Percentiles rank a stretch among this genome's conserved stretches.
Conservation (phyloP, 2,113 vertebrate species). For the Ceyx margarethae region DNA sequence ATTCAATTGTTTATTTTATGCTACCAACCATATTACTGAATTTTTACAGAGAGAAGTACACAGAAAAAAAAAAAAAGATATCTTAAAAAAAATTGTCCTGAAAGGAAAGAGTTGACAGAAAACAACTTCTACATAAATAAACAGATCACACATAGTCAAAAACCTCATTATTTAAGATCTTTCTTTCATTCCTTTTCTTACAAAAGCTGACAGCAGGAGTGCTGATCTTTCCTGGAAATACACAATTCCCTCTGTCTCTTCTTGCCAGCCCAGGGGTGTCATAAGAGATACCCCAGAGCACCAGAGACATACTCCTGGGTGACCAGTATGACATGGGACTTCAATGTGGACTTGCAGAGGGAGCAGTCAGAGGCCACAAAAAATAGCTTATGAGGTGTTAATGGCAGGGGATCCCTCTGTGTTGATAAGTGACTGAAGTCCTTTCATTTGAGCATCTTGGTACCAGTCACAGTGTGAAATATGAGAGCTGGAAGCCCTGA, state of each 20-base stretch:
- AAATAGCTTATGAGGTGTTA: not conserved
- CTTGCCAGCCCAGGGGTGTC: not conserved
- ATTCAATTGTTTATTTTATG: not conserved
- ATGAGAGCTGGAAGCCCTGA: not conserved
- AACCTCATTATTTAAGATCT: not conserved
- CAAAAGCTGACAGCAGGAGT: not conserved
- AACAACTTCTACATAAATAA: not conserved
- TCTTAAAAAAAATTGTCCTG: not conserved
- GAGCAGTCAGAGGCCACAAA: not conserved
- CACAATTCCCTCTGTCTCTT: not conserved
- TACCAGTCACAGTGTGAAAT: not conserved
- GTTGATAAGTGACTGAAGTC: not conserved
- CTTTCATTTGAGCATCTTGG: not conserved
- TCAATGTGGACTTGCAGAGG: not conserved
- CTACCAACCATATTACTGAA: not conserved
- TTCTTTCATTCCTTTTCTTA: not conserved
- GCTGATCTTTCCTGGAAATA: not conserved
- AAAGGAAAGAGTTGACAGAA: not conserved
- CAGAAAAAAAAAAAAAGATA: not conserved
- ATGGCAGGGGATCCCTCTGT: not conserved
- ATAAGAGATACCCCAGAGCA: not conserved
- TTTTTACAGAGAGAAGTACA: not conserved
- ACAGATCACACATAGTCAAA: not conserved
- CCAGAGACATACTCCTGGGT: not conserved
- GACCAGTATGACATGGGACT: accelerated